Base-by-base conservation (phyloP, 2,888 invertebrate species). In the Zaprionus bogoriensis region DNA sequence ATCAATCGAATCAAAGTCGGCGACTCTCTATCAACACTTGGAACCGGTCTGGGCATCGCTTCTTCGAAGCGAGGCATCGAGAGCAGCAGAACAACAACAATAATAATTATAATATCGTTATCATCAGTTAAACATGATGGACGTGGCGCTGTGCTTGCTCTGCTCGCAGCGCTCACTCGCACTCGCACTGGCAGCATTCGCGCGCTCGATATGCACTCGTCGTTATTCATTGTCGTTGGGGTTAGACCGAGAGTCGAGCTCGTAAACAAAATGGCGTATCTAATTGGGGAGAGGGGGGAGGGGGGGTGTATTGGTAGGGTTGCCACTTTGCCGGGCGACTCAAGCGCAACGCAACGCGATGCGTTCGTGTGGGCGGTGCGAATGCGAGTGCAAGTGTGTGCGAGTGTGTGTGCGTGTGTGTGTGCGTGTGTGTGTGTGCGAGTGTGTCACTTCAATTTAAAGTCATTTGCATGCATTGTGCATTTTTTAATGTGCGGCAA, bases 381-480 rank as follows among this genome's bases (percentile, higher is more conserved):
- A 38, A 9, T 23, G 5, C 19, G 17, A 6, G 12, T 42, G 25
- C 2, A 7, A 1, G 10, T 19, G 22, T 17, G 20, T 36, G 14
- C 12, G 4, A 4, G 45, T 25, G 32, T 12, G 12, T 12, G 28
- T 28, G 53, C 28, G 32, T 47, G 41, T 46, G 45, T 36, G 12
- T 22, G 22, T 47, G 42, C 25, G 30, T 28, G 38, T 50, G 41
- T 51, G 30, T 54, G 44, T 60, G 48, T 53, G 67, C 46, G 61
- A 46, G 67, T 79, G 73, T 74, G 84, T 77, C 81, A 77, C 81
- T 87, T 80, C 68, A 84, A 84, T 74, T 87, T 80, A 59, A 80
- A 81, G 84, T 87, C 85, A 81, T 81, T 81, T 81, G 87, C 81
- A 84, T 81, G 81, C 77, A 81, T 83, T 81, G 80, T 81, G 68